Base-by-base conservation (phyloP, 2,113 vertebrate genomes). In the Bufo bufo region DNA sequence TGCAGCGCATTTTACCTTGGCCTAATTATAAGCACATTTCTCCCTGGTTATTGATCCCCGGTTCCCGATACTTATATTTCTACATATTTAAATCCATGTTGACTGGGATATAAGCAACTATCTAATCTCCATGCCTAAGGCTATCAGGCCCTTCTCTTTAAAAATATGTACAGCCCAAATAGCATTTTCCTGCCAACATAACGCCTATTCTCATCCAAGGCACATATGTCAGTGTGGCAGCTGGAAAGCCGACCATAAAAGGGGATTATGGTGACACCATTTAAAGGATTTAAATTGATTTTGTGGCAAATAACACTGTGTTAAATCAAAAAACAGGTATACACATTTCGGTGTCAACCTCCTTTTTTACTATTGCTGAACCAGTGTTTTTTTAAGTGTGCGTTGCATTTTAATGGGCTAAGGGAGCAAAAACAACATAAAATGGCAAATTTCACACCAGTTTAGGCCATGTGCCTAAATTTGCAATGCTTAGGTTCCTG, bases 121-220 rank as follows among this genome's bases (percentile, higher is more conserved):
- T 63, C 79, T 88, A 82, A 88, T 88, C 79, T 82, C 87, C 87
- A 84, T 84, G 87, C 87, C 82, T 89, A 84, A 89, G 87, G 81
- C 71, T 78, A 84, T 78, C 72, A 84, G 82, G 45, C 74, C 72
- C 84, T 77, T 61, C 81, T 77, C 56, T 88, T 61, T 77, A 84
- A 88, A 88, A 82, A 54, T n/a, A 65, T 84, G 87, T 84, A 84
- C 47, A 58, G 69, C 81, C 87, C 58, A 43, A 66, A 88, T 88
- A 71, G 59, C 49, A 88, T 88, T 89, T 89, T 78, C 72, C 72
- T 88, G 87, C 58, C 87, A 88, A 66, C 87, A 43, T 88, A 83
- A 87, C n/a, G 45, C 80, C 87, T 63, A 88, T 88, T 83, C 87
- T 77, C 80, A 54, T 84, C 56, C 56, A 54, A 83, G 80, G 81